Base-by-base conservation (phyloP, 2,797 vertebrate genomes). In the Leptodactylus fallax region DNA sequence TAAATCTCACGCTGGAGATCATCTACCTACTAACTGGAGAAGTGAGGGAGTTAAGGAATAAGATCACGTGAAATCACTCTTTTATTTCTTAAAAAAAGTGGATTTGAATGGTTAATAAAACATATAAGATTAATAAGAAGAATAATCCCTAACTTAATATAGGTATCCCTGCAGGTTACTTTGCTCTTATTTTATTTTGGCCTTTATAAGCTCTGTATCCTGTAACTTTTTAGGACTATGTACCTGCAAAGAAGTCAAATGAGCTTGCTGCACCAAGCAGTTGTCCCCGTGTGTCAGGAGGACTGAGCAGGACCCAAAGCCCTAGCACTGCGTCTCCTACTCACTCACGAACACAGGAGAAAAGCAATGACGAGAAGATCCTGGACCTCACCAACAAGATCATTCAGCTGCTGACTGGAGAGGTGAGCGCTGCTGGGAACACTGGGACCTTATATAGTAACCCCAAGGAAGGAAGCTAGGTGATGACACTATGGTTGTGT, bases 341-440 rank as follows among this genome's bases (percentile, higher is more conserved):
- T 60, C 78, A 58, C 27, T 79, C 63, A 3, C 55, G 3, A 36
- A 76, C 25, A 53, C 69, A 12, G 5, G 79, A 76, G 53, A 76
- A 49, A 36, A 53, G 63, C 67, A 85, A 85, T 53, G 69, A 87
- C 12, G 12, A 82, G 45, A 87, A 76, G 69, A 74, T 87, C 45
- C 9, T 87, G 21, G 63, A 87, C 3, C 56, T 87, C 21, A 82
- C 86, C 86, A 81, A 71, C 69, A 82, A 87, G 45, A 87, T 87
- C 47, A 87, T 87, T 55, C 67, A 87, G 12, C 67, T 87, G 79
- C 79, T 87, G 67, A 82, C 79, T 2, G 79, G 58, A 81, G 79
- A 82, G 86, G 86, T 87, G 79, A 82, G 71, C 45, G 7, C 27
- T 63, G 21, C 36, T n/a, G 36, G 19, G 12, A 19, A 25, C 49